Percentiles rank a stretch among this genome's conserved stretches.
Evolutionary conservation across 2,797 vertebrate genomes (phyloP).

Genomic region (Ctenopoma kingsleyae): DNA sequence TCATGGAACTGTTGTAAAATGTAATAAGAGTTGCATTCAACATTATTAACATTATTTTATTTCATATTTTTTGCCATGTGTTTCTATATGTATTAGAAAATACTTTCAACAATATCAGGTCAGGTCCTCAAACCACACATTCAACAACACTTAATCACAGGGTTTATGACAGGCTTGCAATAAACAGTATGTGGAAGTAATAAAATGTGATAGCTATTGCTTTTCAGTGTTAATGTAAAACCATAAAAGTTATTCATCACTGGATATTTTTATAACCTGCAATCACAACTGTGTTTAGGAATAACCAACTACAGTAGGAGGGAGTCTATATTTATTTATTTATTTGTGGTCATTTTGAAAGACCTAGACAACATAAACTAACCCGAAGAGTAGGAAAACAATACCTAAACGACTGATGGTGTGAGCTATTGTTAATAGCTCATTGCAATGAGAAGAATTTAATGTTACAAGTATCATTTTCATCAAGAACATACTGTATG

Average conservation of each 20-base stretch:
- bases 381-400: background rate
- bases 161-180: constrained; percentile 30
- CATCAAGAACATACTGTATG: background rate
- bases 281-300: constrained; percentile 17
- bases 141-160: constrained; percentile 29
- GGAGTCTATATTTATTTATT: constrained; percentile 5
- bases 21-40: background rate
- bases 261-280: constrained; percentile 48
- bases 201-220: constrained; percentile 33
- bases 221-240: constrained; percentile 37
- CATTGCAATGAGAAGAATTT: background rate
- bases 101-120: constrained; percentile 1
- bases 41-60: too few species aligned
- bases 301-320: constrained; percentile 1
- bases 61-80: background rate
- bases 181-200: constrained; percentile 35
- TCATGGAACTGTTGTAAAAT: too few species aligned
- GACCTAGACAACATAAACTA: background rate
- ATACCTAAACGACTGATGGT: background rate
- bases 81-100: background rate
- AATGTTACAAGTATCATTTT: background rate
- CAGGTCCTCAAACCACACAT: constrained; percentile 12
- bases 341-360: constrained; percentile 11
- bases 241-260: constrained; percentile 41
- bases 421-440: background rate